These are phyloP conservation scores for Anoplolepis gracilipes DNA, from an alignment of 1,140 invertebrate genomes.

Conservation along the genomic window DNA sequence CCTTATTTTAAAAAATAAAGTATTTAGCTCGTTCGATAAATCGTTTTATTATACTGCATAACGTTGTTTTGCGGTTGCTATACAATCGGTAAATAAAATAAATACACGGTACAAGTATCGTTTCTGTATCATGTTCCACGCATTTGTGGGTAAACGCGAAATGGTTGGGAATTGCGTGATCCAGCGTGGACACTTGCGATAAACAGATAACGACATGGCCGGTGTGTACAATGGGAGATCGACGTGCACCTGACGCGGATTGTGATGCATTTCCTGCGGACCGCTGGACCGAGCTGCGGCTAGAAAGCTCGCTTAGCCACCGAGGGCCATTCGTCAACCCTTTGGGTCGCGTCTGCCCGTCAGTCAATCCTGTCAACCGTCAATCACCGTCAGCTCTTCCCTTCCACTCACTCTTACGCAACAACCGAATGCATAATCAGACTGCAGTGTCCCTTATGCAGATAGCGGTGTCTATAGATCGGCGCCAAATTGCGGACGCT, in stretches of 20 bases:
- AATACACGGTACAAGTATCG: slow-evolving; percentile 45
- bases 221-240: slow-evolving; percentile 61
- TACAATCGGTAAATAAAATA: slow-evolving; percentile 56
- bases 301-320: slow-evolving; percentile 55
- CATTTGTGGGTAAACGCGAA: slow-evolving; percentile 56
- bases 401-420: slow-evolving; percentile 57
- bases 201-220: slow-evolving; percentile 67
- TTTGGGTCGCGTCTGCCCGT: slow-evolving; percentile 74
- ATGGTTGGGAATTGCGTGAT: slow-evolving; percentile 60
- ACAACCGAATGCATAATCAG: slow-evolving; percentile 68
- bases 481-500: slow-evolving; percentile 56
- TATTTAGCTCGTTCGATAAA: slow-evolving; percentile 8
- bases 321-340: slow-evolving; percentile 74
- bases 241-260: slow-evolving; percentile 73
- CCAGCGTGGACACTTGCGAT: slow-evolving; percentile 62
- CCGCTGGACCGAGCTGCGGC: slow-evolving; percentile 59
- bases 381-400: slow-evolving; percentile 72
- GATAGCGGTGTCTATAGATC: slow-evolving; percentile 58
- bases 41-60: slow-evolving; percentile 46
- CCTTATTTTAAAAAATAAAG: background rate
- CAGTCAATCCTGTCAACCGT: slow-evolving; percentile 75
- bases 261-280: slow-evolving; percentile 68
- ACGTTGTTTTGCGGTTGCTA: slow-evolving; percentile 27
- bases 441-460: slow-evolving; percentile 62
- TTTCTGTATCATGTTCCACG: slow-evolving; percentile 31